A percentile compares a stretch with the other conserved stretches of the same genome.
These are phyloP conservation scores for Tribolium freemani DNA, from an alignment of 2,888 invertebrate species.

Conservation along the genomic window DNA sequence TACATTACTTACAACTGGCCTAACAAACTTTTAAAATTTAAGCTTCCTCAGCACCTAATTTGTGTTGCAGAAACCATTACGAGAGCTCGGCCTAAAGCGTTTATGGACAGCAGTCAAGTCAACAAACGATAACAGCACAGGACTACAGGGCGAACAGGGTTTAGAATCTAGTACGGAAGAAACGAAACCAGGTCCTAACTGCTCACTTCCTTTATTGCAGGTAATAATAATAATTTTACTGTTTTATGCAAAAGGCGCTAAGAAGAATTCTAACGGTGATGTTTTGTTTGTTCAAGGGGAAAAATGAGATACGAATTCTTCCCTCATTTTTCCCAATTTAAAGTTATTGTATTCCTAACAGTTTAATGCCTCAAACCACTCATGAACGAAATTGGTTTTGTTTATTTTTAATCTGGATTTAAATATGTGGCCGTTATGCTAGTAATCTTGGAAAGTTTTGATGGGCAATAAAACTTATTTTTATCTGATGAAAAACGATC, in stretches of 20 bases:
- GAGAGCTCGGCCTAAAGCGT: conserved; percentile 67
- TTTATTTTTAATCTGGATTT: neutral
- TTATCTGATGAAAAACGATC: conserved; percentile 9
- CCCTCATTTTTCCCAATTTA: no score
- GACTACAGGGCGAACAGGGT: conserved; percentile 49
- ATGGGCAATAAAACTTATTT: conserved; percentile 21
- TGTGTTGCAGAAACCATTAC: conserved; percentile 71
- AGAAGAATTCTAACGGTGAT: neutral
- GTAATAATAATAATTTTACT: conserved; percentile 52
- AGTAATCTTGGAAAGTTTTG: neutral
- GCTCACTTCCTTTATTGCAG: conserved; percentile 72
- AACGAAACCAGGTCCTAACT: conserved; percentile 67
- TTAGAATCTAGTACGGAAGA: conserved; percentile 59
- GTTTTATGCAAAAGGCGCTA: neutral
- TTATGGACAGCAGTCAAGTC: conserved; percentile 68
- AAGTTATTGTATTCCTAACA: no score
- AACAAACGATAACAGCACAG: conserved; percentile 65
- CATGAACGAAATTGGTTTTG: neutral
- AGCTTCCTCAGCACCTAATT: neutral
- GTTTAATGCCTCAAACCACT: neutral
- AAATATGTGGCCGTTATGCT: neutral
- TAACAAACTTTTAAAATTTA: neutral
- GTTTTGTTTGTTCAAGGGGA: neutral
- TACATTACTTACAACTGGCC: neutral
- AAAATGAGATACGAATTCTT: no score